Evolutionary conservation across 2,113 vertebrate genomes (phyloP).

Genomic region (Passer montanus): DNA sequence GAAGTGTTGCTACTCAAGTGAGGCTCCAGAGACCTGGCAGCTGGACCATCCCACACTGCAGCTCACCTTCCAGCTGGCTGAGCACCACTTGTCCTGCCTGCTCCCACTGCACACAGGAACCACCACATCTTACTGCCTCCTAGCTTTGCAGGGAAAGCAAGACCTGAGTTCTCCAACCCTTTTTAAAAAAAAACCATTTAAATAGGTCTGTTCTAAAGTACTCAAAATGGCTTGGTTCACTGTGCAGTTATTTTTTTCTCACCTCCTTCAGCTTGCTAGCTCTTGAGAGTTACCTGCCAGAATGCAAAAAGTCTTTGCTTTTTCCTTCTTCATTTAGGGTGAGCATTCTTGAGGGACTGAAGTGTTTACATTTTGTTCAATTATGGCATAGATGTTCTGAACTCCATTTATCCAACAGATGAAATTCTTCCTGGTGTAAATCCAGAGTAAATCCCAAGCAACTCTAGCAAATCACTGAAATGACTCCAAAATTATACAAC

Average conservation of each 20-base stretch:
- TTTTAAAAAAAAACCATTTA: background rate
- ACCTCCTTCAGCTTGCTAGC: background rate
- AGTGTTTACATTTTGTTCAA: background rate
- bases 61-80: background rate
- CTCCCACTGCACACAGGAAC: background rate
- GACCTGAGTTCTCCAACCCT: background rate
- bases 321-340: background rate
- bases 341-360: background rate
- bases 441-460: background rate
- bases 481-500: background rate
- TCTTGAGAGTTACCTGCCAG: background rate
- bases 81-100: background rate
- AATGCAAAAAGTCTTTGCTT: background rate
- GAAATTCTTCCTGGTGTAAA: conserved; percentile 20
- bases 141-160: fast-evolving
- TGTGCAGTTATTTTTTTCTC: background rate
- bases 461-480: background rate
- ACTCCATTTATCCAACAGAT: background rate
- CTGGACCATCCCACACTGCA: background rate
- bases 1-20: background rate
- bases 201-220: background rate
- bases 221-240: background rate
- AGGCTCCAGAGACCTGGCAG: background rate
- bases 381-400: background rate
- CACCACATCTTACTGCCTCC: background rate